Percentiles rank a stretch among this genome's conserved stretches.
Evolutionary conservation across 1,140 invertebrate genomes (phyloP).

Genomic region (Caenorhabditis tropicalis): DNA sequence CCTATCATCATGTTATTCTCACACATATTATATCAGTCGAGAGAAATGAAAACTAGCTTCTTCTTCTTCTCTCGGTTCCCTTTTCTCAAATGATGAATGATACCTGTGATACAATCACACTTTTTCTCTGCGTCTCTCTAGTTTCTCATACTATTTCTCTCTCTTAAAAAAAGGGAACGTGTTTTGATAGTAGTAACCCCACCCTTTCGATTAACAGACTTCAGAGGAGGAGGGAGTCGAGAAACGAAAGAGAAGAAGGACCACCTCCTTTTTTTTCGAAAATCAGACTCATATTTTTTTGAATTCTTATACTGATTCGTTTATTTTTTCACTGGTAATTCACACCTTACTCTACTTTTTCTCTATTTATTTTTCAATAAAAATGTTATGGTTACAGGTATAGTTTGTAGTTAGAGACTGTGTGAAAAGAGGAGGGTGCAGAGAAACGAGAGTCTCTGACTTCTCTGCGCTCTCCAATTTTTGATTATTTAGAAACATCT

Average conservation of each 20-base stretch:
- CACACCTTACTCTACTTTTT: background rate
- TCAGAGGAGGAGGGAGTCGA: too few species aligned
- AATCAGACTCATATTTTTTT: too few species aligned
- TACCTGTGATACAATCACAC: conserved; percentile 6
- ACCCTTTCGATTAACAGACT: background rate
- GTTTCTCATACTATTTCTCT: background rate
- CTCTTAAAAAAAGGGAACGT: background rate
- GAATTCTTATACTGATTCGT: too few species aligned
- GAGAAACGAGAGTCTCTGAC: too few species aligned
- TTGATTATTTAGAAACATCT: too few species aligned
- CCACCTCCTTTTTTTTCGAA: background rate
- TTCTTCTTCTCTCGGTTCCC: too few species aligned
- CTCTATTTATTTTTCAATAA: background rate
- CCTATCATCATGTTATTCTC: background rate
- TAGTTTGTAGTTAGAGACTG: too few species aligned
- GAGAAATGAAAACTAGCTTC: background rate
- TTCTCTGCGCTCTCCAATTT: too few species aligned
- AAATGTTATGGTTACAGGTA: conserved; percentile 39
- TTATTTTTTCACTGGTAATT: background rate
- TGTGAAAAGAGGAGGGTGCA: too few species aligned
- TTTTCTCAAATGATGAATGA: conserved; percentile 30
- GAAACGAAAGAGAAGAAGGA: background rate
- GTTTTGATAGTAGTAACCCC: conserved; percentile 38
- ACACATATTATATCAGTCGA: background rate
- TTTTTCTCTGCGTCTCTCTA: background rate